Evolutionary conservation across 1,140 invertebrate species (phyloP).

Genomic region (Vollenhovia emeryi): DNA sequence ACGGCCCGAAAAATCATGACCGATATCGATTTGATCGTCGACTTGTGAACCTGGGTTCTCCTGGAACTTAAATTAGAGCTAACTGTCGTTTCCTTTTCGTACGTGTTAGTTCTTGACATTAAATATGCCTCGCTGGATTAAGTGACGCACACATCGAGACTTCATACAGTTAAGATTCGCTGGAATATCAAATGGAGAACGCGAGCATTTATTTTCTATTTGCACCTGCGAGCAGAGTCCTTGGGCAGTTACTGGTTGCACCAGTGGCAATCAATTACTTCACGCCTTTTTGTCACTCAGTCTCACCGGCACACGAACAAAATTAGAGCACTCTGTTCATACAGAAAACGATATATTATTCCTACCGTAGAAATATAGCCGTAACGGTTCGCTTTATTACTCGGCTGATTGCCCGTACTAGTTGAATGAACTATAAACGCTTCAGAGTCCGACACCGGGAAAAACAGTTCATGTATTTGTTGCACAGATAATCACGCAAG

Average conservation of each 20-base stretch:
- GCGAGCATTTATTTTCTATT: background rate
- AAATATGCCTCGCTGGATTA: background rate
- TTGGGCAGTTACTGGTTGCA: background rate
- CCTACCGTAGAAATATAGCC: background rate
- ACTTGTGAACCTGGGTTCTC: too few relatives aligned
- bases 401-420: background rate
- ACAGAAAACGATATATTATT: conserved; percentile 20
- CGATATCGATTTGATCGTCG: too few relatives aligned
- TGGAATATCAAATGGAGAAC: background rate
- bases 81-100: too few relatives aligned
- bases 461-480: background rate
- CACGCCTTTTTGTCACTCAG: background rate
- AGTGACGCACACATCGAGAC: background rate
- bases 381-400: conserved; percentile 3
- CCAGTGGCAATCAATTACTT: background rate
- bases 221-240: background rate
- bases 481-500: background rate
- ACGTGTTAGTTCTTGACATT: background rate
- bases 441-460: conserved; percentile 1
- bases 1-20: too few relatives aligned
- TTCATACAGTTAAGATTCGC: background rate
- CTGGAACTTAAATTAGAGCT: too few relatives aligned
- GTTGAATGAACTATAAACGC: conserved; percentile 19
- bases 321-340: background rate
- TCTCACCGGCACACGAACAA: background rate